phyloP scores from a whole-genome alignment of 2,797 vertebrate species.

The Channallabes apus region DNA sequence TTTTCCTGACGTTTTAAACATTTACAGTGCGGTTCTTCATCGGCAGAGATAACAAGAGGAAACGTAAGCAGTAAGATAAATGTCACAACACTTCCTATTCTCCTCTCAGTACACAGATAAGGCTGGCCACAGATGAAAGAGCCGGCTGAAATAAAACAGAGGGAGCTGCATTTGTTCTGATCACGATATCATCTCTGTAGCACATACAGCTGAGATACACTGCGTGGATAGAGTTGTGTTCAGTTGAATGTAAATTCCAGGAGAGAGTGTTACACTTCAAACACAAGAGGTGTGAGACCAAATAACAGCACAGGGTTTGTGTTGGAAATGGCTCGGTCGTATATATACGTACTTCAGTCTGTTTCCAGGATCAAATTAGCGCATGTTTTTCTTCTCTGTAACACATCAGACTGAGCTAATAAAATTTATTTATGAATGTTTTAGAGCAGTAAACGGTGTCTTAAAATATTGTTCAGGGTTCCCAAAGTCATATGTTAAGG shows the following conservation, averaged over 20 bases:
- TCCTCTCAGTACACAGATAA: constrained; percentile 64
- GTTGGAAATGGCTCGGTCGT: not conserved
- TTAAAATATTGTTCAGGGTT: not conserved
- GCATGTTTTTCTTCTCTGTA: not conserved
- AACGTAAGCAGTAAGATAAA: constrained; percentile 64
- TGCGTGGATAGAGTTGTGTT: constrained; percentile 56
- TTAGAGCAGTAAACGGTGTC: not conserved
- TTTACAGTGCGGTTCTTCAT: constrained; percentile 48
- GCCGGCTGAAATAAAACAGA: constrained; percentile 67
- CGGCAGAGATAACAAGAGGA: constrained; percentile 48
- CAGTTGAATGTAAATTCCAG: constrained; percentile 55
- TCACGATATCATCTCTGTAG: constrained; percentile 66
- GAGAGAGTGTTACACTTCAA: constrained; percentile 50
- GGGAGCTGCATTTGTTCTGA: constrained; percentile 66
- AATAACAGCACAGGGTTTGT: constrained; percentile 29
- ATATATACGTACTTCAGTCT: not conserved
- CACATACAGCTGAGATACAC: constrained; percentile 63
- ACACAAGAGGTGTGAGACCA: constrained; percentile 40
- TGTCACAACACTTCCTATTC: constrained; percentile 63
- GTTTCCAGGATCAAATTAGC: constrained; percentile 9
- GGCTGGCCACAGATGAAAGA: constrained; percentile 69
- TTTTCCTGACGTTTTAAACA: constrained; percentile 52
- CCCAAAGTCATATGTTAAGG: not conserved
- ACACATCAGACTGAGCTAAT: not conserved
- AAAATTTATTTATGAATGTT: constrained; percentile 14